A percentile compares a stretch with the other conserved stretches of the same genome.
These are phyloP conservation scores for Ceyx margarethae DNA, from an alignment of 2,113 vertebrate genomes.

Conservation along the genomic window DNA sequence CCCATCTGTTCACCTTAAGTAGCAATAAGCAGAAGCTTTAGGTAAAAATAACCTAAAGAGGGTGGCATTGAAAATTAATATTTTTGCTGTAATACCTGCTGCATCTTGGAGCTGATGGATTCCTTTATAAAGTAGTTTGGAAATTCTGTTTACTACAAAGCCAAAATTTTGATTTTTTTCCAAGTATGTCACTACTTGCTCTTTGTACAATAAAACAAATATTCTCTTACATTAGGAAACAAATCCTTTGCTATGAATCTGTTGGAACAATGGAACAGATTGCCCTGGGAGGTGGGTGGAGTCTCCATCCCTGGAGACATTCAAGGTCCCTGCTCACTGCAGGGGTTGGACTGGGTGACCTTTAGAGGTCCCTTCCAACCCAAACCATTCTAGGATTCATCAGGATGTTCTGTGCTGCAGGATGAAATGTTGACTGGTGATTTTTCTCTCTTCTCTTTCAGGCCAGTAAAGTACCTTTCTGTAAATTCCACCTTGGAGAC, in stretches of 20 bases:
- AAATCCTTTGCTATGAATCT: too few relatives aligned
- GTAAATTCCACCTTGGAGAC: slow-evolving; percentile 97
- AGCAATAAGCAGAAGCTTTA: background rate
- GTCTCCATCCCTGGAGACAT: too few relatives aligned
- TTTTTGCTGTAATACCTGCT: background rate
- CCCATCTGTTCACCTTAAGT: background rate
- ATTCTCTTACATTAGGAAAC: rapidly evolving
- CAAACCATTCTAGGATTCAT: background rate
- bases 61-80: background rate
- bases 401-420: background rate
- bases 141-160: background rate
- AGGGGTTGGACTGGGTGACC: too few relatives aligned
- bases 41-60: background rate
- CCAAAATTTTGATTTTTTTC: background rate
- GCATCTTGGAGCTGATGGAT: background rate
- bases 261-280: too few relatives aligned
- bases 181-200: background rate
- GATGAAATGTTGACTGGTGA: background rate
- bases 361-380: too few relatives aligned
- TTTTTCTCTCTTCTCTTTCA: slow-evolving; percentile 48
- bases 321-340: too few relatives aligned
- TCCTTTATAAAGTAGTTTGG: background rate
- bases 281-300: too few relatives aligned
- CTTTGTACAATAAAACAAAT: background rate
- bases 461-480: slow-evolving; percentile 96